These are phyloP conservation scores for Nicator chloris DNA, from an alignment of 2,113 vertebrate species.

Conservation along the genomic window DNA sequence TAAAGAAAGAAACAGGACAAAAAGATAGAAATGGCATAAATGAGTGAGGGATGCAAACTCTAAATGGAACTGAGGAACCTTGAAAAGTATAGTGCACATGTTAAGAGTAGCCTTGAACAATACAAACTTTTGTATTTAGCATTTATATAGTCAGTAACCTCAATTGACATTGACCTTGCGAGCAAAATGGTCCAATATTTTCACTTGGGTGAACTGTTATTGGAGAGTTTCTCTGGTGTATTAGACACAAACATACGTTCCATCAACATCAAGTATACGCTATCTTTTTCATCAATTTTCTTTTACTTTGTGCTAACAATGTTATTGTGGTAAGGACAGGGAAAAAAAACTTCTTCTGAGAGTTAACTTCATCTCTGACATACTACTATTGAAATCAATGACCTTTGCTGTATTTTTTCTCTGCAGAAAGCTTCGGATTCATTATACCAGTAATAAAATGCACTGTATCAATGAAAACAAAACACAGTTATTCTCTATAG, in stretches of 20 bases:
- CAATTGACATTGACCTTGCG: slow-evolving; percentile 50
- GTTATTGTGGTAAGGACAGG: slow-evolving; percentile 4
- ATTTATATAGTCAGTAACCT: slow-evolving; percentile 58
- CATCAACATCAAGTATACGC: slow-evolving; percentile 33
- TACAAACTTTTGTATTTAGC: slow-evolving; percentile 49
- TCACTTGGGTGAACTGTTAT: slow-evolving; percentile 56
- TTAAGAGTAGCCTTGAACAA: neutral
- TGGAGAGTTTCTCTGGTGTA: slow-evolving; percentile 57
- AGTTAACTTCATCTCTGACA: neutral
- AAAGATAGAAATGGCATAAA: neutral
- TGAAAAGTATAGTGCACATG: slow-evolving; percentile 27
- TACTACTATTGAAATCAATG: neutral
- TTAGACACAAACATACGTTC: slow-evolving; percentile 24
- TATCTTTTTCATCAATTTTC: slow-evolving; percentile 53
- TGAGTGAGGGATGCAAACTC: neutral
- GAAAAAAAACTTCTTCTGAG: neutral
- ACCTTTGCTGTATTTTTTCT: neutral
- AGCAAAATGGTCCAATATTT: slow-evolving; percentile 41
- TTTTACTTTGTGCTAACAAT: slow-evolving; percentile 40
- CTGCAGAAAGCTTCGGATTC: neutral
- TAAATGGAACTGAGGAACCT: neutral
- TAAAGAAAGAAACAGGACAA: neutral
- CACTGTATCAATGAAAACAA: neutral
- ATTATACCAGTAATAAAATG: neutral
- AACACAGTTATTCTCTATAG: neutral